phyloP scores from a whole-genome alignment of 2,797 vertebrate species.

The Tokudaia muenninki region DNA sequence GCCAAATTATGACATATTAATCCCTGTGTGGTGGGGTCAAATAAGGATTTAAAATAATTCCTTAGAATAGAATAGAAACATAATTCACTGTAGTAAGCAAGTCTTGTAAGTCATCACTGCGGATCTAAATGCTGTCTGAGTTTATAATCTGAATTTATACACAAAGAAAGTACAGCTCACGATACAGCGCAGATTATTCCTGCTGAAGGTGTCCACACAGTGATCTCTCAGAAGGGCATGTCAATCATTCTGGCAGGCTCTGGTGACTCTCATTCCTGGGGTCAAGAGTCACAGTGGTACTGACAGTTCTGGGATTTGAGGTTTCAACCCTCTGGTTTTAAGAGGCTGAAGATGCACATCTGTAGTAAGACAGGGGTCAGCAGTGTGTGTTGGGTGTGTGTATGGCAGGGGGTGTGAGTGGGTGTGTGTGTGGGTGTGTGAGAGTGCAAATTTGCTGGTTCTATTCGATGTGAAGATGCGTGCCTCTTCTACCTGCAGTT shows the following conservation, averaged over 20 bases:
- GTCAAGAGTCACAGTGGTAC: not conserved
- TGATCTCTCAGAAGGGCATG: not conserved
- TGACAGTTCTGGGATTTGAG: not conserved
- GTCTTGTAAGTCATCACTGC: not conserved
- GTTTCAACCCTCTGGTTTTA: not conserved
- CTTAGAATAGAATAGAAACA: not conserved
- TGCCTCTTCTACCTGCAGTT: not conserved
- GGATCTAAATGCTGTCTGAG: not conserved
- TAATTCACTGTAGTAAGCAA: not conserved
- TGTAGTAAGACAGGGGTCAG: not conserved
- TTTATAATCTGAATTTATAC: too few relatives aligned
- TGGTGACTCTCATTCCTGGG: not conserved
- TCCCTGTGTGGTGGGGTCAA: not conserved
- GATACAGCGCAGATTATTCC: accelerated
- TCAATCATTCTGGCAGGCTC: not conserved
- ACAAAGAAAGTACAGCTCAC: not conserved
- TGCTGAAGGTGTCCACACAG: not conserved
- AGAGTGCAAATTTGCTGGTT: not conserved
- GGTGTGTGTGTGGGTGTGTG: not conserved
- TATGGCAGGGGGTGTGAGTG: not conserved
- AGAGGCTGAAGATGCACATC: not conserved
- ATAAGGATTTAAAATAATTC: constrained; percentile 4
- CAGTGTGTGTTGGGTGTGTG: not conserved
- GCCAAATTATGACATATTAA: not conserved
- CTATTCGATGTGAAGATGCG: not conserved